Percentiles rank a stretch among this genome's conserved stretches.
Evolutionary conservation across 2,888 invertebrate genomes (phyloP).

Genomic region (Masnerella sp.): DNA sequence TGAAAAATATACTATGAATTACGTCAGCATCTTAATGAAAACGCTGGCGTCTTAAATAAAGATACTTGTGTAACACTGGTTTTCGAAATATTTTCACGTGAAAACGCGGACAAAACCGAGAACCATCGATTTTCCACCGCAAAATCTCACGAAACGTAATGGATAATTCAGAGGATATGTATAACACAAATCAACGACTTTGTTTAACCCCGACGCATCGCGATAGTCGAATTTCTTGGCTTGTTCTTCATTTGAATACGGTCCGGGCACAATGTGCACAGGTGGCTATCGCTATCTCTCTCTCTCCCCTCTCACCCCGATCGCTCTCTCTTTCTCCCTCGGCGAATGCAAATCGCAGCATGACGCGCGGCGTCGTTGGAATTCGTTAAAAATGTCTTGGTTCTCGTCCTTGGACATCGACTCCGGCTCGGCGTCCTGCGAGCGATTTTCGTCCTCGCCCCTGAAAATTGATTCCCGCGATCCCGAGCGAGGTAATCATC

Average conservation of each 20-base stretch:
- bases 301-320: neutral
- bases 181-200: constrained; percentile 48
- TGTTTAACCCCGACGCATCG: constrained; percentile 40
- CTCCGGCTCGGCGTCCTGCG: constrained; percentile 23
- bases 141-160: constrained; percentile 35
- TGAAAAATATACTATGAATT: too few species aligned
- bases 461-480: constrained; percentile 56
- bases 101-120: too few species aligned
- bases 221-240: constrained; percentile 60
- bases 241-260: constrained; percentile 62
- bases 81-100: too few species aligned
- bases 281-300: constrained; percentile 47
- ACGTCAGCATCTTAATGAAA: too few species aligned
- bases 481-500: constrained; percentile 68
- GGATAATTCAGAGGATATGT: constrained; percentile 55
- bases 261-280: constrained; percentile 52
- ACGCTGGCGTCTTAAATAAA: too few species aligned
- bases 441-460: constrained; percentile 29
- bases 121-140: too few species aligned
- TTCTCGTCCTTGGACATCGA: constrained; percentile 35
- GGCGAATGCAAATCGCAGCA: constrained; percentile 64
- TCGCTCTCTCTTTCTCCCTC: constrained; percentile 44
- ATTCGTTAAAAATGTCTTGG: constrained; percentile 64
- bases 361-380: constrained; percentile 60
- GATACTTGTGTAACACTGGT: too few species aligned